Conservation (phyloP, 2,113 vertebrate genomes). For the Lutjanus erythropterus region DNA sequence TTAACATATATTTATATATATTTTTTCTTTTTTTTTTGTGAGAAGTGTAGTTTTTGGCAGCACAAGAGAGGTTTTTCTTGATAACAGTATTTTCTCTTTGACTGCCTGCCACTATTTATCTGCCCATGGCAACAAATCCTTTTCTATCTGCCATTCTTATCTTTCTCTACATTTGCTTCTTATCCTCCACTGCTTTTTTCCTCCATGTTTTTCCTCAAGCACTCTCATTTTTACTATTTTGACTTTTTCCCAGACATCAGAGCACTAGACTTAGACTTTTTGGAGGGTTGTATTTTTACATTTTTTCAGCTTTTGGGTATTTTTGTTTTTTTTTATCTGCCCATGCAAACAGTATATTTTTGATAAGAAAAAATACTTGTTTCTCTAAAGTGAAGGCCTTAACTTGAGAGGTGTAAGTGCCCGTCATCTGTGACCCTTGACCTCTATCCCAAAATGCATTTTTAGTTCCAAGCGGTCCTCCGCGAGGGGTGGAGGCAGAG, state of each 20-base stretch:
- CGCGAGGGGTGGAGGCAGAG: conserved; percentile 94
- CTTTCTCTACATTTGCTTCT: conserved; percentile 87
- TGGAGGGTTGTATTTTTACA: conserved; percentile 41
- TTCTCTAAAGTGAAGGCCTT: conserved; percentile 52
- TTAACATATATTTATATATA: conserved; percentile 1
- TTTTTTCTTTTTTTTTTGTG: conserved; percentile 16
- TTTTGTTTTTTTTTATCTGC: conserved; percentile 73
- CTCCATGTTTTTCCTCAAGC: conserved; percentile 89
- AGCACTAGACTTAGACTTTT: conserved; percentile 67
- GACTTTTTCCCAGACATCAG: conserved; percentile 71
- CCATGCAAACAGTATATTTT: conserved; percentile 58
- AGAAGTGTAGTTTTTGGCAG: conserved; percentile 72
- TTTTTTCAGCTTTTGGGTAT: conserved; percentile 49
- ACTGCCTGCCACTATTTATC: conserved; percentile 79
- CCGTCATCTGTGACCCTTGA: conserved; percentile 76
- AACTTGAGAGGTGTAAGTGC: conserved; percentile 61
- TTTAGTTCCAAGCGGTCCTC: conserved; percentile 99
- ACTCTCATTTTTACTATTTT: conserved; percentile 84
- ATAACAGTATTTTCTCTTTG: conserved; percentile 78
- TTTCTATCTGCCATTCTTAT: conserved; percentile 80
- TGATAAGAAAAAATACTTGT: conserved; percentile 15
- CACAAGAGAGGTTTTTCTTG: conserved; percentile 63
- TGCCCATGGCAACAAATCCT: conserved; percentile 74
- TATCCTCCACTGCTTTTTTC: conserved; percentile 93
- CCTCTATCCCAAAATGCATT: conserved; percentile 93